Evolutionary conservation across 2,113 vertebrate species (phyloP).

Genomic region (Polyodon spathula): DNA sequence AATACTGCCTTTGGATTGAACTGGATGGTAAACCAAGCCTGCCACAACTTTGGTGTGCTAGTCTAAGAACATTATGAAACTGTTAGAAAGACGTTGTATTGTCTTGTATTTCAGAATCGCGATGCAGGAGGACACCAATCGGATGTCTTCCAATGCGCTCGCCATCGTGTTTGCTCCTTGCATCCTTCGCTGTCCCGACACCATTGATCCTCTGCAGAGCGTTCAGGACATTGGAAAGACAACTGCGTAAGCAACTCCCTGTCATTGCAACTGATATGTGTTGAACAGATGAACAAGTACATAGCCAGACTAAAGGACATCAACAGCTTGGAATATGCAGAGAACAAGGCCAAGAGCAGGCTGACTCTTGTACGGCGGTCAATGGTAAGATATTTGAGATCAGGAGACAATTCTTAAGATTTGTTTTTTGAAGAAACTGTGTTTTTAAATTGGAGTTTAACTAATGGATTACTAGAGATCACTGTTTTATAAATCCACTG

Average conservation of each 20-base stretch:
- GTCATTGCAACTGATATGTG: constrained; percentile 65
- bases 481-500: too few species aligned
- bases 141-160: constrained; percentile 94
- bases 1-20: too few species aligned
- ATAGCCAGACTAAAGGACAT: constrained; percentile 91
- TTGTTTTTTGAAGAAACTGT: too few species aligned
- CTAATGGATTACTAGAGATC: too few species aligned
- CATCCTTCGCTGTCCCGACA: constrained; percentile 90
- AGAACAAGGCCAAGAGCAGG: constrained; percentile 90
- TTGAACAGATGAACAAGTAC: constrained; percentile 97
- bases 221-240: constrained; percentile 96
- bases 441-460: too few species aligned
- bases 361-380: constrained; percentile 86
- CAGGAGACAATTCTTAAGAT: too few species aligned
- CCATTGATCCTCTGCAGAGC: constrained; percentile 84
- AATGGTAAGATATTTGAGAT: constrained; percentile 80
- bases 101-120: constrained; percentile 70
- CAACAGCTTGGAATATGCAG: constrained; percentile 90
- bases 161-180: constrained; percentile 97
- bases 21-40: too few species aligned
- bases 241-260: constrained; percentile 72
- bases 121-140: constrained; percentile 89
- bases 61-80: too few species aligned
- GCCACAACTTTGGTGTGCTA: too few species aligned
- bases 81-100: constrained; percentile 8